Conservation (phyloP, 2,113 vertebrate genomes). For the Hystrix cristata region DNA sequence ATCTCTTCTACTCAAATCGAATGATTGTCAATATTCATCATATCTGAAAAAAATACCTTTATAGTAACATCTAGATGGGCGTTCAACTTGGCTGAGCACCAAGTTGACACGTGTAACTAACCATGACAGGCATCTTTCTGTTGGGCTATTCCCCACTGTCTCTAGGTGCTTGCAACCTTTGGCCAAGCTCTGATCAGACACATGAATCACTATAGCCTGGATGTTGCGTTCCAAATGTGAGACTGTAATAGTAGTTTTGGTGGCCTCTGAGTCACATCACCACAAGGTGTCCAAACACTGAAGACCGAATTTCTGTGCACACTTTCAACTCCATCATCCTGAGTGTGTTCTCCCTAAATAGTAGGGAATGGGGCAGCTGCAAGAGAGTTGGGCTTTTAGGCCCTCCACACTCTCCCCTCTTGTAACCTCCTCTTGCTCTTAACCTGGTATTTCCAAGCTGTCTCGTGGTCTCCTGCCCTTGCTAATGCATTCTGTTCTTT, state of each 20-base stretch:
- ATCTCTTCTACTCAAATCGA: not conserved
- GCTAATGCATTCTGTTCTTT: constrained; percentile 35
- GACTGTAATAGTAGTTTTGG: not conserved
- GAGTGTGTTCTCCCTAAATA: not conserved
- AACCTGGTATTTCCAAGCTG: constrained; percentile 42
- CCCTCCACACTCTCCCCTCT: not conserved
- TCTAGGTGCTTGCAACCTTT: not conserved
- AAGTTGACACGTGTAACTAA: not conserved
- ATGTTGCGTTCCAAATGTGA: constrained; percentile 15
- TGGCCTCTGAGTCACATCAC: not conserved
- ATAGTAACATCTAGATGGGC: not conserved
- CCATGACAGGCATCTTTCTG: not conserved
- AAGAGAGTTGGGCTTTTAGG: not conserved
- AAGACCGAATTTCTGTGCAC: not conserved
- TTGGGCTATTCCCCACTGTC: not conserved
- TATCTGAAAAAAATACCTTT: constrained; percentile 11
- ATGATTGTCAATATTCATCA: not conserved
- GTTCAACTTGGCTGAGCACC: not conserved
- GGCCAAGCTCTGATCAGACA: not conserved
- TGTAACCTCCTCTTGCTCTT: not conserved
- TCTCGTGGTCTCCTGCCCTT: not conserved
- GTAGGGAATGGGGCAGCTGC: no score
- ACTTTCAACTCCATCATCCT: not conserved
- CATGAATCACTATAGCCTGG: not conserved
- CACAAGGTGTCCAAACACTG: not conserved